These are phyloP conservation scores for Tenualosa ilisha DNA, from an alignment of 2,797 vertebrate genomes.

Conservation along the genomic window DNA sequence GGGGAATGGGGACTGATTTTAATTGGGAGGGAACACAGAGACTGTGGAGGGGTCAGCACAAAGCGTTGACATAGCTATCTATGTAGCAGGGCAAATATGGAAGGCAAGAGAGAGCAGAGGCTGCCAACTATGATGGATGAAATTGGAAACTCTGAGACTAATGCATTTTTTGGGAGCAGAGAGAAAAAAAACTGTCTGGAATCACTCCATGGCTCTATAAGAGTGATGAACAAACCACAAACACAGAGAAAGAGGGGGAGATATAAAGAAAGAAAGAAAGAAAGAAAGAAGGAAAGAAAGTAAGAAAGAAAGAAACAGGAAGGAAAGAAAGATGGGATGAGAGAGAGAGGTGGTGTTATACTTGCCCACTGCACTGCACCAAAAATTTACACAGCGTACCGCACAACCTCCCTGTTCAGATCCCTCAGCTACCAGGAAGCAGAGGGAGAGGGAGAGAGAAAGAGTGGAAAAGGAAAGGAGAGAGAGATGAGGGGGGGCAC, in stretches of 20 bases:
- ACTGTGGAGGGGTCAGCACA: slow-evolving; percentile 63
- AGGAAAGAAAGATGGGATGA: slow-evolving; percentile 44
- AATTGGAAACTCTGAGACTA: slow-evolving; percentile 56
- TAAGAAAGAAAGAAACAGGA: no score
- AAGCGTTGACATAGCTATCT: slow-evolving; percentile 62
- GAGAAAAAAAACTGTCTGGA: slow-evolving; percentile 69
- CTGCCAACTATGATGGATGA: slow-evolving; percentile 64
- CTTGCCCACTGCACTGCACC: slow-evolving; percentile 92
- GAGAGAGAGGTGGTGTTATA: slow-evolving; percentile 67
- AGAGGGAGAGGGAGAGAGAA: not conserved
- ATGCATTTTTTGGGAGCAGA: slow-evolving; percentile 49
- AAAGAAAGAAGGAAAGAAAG: slow-evolving; percentile 30
- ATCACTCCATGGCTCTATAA: slow-evolving; percentile 71
- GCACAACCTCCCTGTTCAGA: slow-evolving; percentile 78
- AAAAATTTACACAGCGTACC: slow-evolving; percentile 84
- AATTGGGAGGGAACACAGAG: slow-evolving; percentile 53
- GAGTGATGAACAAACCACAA: slow-evolving; percentile 55
- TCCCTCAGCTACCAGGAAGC: slow-evolving; percentile 52
- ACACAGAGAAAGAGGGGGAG: slow-evolving; percentile 42
- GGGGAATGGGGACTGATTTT: slow-evolving; percentile 12
- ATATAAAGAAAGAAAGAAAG: not conserved
- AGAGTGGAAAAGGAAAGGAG: not conserved
- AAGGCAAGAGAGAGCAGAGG: slow-evolving; percentile 52
- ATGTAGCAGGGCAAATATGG: slow-evolving; percentile 44
- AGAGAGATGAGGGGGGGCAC: not conserved